These are phyloP conservation scores for Hetaerina titia DNA, from an alignment of 2,888 invertebrate species.

Conservation along the genomic window DNA sequence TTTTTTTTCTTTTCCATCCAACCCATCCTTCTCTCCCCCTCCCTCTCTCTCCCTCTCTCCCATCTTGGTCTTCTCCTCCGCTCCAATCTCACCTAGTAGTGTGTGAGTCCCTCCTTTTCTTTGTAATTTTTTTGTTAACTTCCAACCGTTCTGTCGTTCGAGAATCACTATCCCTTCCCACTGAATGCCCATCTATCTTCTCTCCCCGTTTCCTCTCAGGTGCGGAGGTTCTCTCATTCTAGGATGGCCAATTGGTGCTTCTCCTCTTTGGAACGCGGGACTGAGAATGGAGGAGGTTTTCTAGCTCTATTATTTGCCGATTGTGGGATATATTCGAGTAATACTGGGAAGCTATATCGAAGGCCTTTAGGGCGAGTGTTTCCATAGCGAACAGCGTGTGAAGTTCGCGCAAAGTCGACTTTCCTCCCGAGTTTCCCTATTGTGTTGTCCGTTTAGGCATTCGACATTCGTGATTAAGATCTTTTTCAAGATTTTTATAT, in stretches of 20 bases:
- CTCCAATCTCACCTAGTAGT: neutral
- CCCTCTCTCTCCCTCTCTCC: conserved; percentile 37
- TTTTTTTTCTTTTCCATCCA: neutral
- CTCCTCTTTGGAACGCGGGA: neutral
- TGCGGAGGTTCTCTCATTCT: neutral
- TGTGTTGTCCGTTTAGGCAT: no score
- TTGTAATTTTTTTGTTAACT: neutral
- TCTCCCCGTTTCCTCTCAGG: neutral
- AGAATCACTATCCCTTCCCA: neutral
- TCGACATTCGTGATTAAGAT: no score
- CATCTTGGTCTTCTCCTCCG: neutral
- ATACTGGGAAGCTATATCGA: no score
- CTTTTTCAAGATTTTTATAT: no score
- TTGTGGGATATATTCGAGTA: no score
- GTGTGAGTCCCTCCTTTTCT: neutral
- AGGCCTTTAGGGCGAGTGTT: no score
- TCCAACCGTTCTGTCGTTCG: neutral
- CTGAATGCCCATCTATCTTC: neutral
- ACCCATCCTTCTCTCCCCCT: neutral
- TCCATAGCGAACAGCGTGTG: no score
- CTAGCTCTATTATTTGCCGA: no score
- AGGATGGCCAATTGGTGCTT: neutral
- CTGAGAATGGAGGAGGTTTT: neutral
- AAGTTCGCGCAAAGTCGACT: no score
- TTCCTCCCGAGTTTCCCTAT: no score